Evolutionary conservation across 2,113 vertebrate species (phyloP).

Genomic region (Sitta europaea): DNA sequence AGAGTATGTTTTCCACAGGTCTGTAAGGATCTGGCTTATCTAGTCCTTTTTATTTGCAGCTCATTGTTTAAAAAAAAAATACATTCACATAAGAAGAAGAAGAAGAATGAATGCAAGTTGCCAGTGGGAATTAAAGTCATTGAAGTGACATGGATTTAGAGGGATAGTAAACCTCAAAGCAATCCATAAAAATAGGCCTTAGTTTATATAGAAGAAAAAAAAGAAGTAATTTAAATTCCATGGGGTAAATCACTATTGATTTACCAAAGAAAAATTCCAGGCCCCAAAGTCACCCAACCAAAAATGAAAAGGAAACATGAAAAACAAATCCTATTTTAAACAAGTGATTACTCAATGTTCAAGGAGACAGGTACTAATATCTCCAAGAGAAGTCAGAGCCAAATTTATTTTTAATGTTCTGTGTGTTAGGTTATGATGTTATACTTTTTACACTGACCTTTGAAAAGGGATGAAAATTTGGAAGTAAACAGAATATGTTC

Average conservation of each 20-base stretch:
- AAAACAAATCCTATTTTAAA: not conserved
- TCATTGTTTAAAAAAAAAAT: conserved; percentile 27
- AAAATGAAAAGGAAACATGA: not conserved
- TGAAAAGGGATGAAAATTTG: not conserved
- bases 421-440: not conserved
- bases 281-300: not conserved
- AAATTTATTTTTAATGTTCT: not conserved
- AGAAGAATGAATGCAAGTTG: not conserved
- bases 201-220: not conserved
- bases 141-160: not conserved
- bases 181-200: not conserved
- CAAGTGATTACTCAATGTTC: not conserved
- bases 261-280: not conserved
- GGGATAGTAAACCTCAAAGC: not conserved
- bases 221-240: not conserved
- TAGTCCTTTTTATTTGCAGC: not conserved
- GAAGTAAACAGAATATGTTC: not conserved
- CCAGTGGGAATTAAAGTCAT: conserved; percentile 1
- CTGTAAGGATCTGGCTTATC: not conserved
- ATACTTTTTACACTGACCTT: not conserved
- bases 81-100: not conserved
- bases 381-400: not conserved
- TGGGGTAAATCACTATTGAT: not conserved
- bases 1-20: not conserved
- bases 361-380: not conserved